Percentiles rank a stretch among this genome's conserved stretches.
These are phyloP conservation scores for Pteropus rufus DNA, from an alignment of 2,797 vertebrate species.

Conservation along the genomic window DNA sequence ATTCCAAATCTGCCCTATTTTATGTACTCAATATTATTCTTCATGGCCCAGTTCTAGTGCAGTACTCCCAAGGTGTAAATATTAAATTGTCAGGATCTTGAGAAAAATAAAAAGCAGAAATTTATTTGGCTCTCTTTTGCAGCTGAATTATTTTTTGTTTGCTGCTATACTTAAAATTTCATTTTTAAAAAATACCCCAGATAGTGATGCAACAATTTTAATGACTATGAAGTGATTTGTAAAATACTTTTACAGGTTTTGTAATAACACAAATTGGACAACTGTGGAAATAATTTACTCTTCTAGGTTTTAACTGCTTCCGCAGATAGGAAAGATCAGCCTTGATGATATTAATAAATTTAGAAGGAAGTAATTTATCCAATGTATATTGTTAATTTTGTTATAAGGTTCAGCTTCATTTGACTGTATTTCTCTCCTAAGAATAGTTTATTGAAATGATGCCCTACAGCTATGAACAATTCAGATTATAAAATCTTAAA, in stretches of 20 bases:
- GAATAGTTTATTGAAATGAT: conserved; percentile 44
- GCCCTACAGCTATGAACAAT: conserved; percentile 42
- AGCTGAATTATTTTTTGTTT: not conserved
- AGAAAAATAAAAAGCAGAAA: not conserved
- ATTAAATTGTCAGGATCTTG: not conserved
- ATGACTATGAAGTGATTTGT: not conserved
- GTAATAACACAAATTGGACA: not conserved
- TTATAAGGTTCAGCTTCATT: conserved; percentile 38
- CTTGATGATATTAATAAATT: conserved; percentile 26
- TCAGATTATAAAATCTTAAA: not conserved
- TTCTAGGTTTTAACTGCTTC: not conserved
- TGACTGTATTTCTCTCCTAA: conserved; percentile 39
- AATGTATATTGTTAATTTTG: conserved; percentile 46
- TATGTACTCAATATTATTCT: not conserved
- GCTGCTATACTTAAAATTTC: not conserved
- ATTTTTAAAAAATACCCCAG: not conserved
- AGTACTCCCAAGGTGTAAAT: not conserved
- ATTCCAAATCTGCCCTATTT: not conserved
- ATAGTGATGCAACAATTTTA: not conserved
- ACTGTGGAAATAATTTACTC: not conserved
- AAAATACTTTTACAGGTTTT: conserved; percentile 32
- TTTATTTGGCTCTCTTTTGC: not conserved
- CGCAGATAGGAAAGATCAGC: not conserved
- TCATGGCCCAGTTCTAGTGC: not conserved
- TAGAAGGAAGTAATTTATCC: conserved; percentile 37